Evolutionary conservation across 2,888 invertebrate genomes (phyloP).

Genomic region (Nipponacmea schrenckii): DNA sequence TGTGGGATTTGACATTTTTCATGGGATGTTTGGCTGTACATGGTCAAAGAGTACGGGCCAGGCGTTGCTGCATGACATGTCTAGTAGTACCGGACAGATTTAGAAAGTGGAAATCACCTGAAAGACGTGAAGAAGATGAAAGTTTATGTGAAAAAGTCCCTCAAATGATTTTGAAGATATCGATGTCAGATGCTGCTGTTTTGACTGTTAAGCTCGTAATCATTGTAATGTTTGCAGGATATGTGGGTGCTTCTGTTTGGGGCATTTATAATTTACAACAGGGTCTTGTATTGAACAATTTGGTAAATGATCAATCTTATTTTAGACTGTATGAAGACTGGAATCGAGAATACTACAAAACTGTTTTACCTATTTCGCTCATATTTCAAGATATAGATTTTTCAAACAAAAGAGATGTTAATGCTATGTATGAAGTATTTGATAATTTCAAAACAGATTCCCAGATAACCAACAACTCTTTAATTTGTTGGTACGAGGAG

Average conservation of each 20-base stretch:
- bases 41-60: slow-evolving; percentile 36
- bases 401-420: not conserved
- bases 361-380: slow-evolving; percentile 14
- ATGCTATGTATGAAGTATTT: slow-evolving; percentile 1
- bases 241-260: slow-evolving; percentile 15
- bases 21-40: slow-evolving; percentile 46
- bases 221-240: too few relatives aligned
- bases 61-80: slow-evolving; percentile 40
- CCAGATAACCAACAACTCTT: slow-evolving; percentile 8
- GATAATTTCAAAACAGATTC: slow-evolving; percentile 12
- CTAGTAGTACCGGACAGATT: slow-evolving; percentile 54
- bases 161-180: slow-evolving; percentile 32
- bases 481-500: not conserved
- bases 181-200: slow-evolving; percentile 21
- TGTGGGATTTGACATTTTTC: slow-evolving; percentile 50
- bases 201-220: too few relatives aligned
- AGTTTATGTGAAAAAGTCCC: slow-evolving; percentile 43
- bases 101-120: slow-evolving; percentile 37
- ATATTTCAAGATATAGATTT: not conserved
- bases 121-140: slow-evolving; percentile 31
- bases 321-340: not conserved
- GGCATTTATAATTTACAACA: not conserved
- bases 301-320: too few relatives aligned
- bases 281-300: not conserved
- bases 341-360: too few relatives aligned